These are phyloP conservation scores for Zosterops lateralis DNA, from an alignment of 2,113 vertebrate species.

Conservation along the genomic window DNA sequence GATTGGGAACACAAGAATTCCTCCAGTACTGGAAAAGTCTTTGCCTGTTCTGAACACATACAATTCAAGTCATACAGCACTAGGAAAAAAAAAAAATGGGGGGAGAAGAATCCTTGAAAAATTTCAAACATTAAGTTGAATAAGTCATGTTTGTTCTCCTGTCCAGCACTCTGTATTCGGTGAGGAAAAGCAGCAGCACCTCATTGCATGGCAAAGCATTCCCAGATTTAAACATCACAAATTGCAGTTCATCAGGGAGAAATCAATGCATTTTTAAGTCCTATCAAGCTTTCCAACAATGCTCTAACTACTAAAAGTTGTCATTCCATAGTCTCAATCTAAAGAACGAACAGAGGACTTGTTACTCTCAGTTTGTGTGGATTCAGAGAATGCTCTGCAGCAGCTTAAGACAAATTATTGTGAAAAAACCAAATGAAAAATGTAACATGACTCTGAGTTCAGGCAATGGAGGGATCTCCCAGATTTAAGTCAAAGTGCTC, in stretches of 20 bases:
- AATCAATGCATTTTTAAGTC: neutral
- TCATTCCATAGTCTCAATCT: neutral
- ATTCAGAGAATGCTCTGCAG: neutral
- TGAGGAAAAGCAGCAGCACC: neutral
- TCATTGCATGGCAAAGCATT: neutral
- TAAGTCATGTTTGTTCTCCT: neutral
- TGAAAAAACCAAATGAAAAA: neutral
- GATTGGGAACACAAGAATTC: neutral
- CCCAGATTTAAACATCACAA: slow-evolving; percentile 7
- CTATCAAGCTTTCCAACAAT: neutral
- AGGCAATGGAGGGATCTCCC: neutral
- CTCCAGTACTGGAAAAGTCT: neutral
- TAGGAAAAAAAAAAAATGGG: neutral
- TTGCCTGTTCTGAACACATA: neutral
- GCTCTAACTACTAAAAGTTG: neutral
- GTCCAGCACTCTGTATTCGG: neutral
- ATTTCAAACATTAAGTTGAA: neutral
- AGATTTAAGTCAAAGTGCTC: neutral
- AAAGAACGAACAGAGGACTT: neutral
- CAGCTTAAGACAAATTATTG: neutral
- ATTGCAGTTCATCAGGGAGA: neutral
- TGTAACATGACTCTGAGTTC: neutral
- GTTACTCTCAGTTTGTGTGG: neutral
- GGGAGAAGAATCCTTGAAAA: neutral
- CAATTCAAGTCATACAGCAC: neutral